phyloP scores from a whole-genome alignment of 1,140 invertebrate genomes.

The Araneus ventricosus region DNA sequence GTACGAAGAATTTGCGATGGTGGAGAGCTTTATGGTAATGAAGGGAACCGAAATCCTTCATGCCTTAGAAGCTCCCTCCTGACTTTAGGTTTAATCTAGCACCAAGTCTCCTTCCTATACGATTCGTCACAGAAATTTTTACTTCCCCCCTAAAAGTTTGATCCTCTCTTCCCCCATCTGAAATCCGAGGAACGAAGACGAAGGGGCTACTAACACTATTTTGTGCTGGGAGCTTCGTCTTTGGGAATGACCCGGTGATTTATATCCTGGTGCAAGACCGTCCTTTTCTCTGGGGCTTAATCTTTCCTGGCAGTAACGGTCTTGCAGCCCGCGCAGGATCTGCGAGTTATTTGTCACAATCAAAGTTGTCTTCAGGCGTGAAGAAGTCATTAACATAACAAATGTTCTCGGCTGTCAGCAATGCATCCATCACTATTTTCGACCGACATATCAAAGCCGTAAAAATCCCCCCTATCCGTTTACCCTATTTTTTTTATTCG shows the following conservation, averaged over 20 bases:
- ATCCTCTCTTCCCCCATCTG: slow-evolving; percentile 18
- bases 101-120: slow-evolving; percentile 12
- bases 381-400: slow-evolving; percentile 74
- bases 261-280: slow-evolving; percentile 58
- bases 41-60: slow-evolving; percentile 52
- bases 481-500: slow-evolving; percentile 6
- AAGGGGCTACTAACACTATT: slow-evolving; percentile 42
- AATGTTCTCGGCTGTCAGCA: slow-evolving; percentile 61
- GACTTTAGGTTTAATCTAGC: slow-evolving; percentile 63
- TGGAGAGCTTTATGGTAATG: slow-evolving; percentile 70
- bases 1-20: slow-evolving; percentile 32
- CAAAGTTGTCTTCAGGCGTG: slow-evolving; percentile 72
- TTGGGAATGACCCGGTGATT: slow-evolving; percentile 64
- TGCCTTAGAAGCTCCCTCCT: slow-evolving; percentile 17
- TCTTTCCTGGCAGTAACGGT: slow-evolving; percentile 72
- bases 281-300: slow-evolving; percentile 69
- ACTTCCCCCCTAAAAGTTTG: slow-evolving; percentile 65
- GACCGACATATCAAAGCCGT: slow-evolving; percentile 63
- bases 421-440: slow-evolving; percentile 72
- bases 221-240: slow-evolving; percentile 66
- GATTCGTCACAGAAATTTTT: slow-evolving; percentile 72
- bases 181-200: slow-evolving; percentile 56
- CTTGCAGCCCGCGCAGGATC: neutral
- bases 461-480: slow-evolving; percentile 3
- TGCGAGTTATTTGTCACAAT: slow-evolving; percentile 69